These are phyloP conservation scores for Drosophila fulvimacula DNA, from an alignment of 2,888 invertebrate species.

Conservation along the genomic window DNA sequence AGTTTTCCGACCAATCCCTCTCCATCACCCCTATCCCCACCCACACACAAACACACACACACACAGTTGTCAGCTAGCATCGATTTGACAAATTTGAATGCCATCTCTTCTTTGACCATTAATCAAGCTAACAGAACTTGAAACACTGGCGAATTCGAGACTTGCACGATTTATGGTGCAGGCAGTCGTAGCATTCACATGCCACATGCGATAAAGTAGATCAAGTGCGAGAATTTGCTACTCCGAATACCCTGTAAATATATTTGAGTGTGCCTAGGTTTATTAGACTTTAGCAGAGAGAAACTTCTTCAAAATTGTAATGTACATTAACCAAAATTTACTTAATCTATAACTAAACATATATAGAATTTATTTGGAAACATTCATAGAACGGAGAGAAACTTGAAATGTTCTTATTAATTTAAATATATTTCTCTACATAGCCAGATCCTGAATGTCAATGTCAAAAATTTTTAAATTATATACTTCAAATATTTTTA, in stretches of 20 bases:
- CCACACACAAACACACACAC: not conserved
- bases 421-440: not conserved
- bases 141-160: conserved; percentile 43
- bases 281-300: not conserved
- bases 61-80: conserved; percentile 11
- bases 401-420: not conserved
- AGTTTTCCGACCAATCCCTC: conserved; percentile 21
- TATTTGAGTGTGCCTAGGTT: not conserved
- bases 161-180: conserved; percentile 68
- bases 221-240: conserved; percentile 12
- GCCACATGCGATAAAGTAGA: conserved; percentile 1
- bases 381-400: not conserved
- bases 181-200: conserved; percentile 18
- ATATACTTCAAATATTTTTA: no score
- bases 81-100: conserved; percentile 73
- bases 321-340: not conserved
- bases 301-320: not conserved
- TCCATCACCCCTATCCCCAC: no score
- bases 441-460: not conserved
- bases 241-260: conserved; percentile 4
- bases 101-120: conserved; percentile 44
- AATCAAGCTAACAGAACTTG: conserved; percentile 51
- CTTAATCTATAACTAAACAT: not conserved
- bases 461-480: no score
- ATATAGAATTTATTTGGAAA: not conserved